A percentile compares a stretch with the other conserved stretches of the same genome.
phyloP scores from a whole-genome alignment of 2,888 invertebrate species.

The Pandemis cinnamomeana region DNA sequence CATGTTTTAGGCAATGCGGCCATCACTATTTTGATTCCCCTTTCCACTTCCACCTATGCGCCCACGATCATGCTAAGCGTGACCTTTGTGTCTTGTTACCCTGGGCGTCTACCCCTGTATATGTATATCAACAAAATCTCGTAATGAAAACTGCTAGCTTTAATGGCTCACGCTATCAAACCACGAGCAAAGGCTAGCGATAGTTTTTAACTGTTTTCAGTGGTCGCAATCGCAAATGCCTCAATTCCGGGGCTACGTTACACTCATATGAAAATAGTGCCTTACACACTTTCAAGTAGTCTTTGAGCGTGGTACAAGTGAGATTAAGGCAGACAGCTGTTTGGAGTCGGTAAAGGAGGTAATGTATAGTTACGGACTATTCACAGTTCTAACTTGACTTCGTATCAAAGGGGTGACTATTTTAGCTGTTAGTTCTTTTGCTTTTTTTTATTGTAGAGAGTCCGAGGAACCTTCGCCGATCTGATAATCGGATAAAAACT shows the following conservation, averaged over 20 bases:
- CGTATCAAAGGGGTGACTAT: not conserved
- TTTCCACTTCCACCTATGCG: too few relatives aligned
- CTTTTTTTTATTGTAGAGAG: not conserved
- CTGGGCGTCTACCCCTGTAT: too few relatives aligned
- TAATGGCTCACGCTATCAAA: too few relatives aligned
- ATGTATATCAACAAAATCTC: too few relatives aligned
- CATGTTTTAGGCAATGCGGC: too few relatives aligned
- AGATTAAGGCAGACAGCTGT: slow-evolving; percentile 64
- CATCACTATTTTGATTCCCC: too few relatives aligned
- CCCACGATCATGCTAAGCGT: too few relatives aligned
- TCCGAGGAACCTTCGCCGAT: too few relatives aligned
- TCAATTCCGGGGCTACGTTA: slow-evolving; percentile 45
- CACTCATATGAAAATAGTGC: slow-evolving; percentile 72
- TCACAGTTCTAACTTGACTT: slow-evolving; percentile 10
- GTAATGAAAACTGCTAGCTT: too few relatives aligned
- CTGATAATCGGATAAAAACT: too few relatives aligned
- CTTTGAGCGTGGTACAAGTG: slow-evolving; percentile 60
- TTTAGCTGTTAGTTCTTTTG: not conserved
- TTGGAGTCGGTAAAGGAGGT: slow-evolving; percentile 33
- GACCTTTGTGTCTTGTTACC: too few relatives aligned
- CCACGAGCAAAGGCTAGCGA: not conserved
- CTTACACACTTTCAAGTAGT: slow-evolving; percentile 72
- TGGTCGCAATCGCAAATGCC: slow-evolving; percentile 40
- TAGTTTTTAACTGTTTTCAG: not conserved
- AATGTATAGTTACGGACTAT: slow-evolving; percentile 24